Conservation (phyloP, 2,888 invertebrate species). For the Micropterix aruncella region DNA sequence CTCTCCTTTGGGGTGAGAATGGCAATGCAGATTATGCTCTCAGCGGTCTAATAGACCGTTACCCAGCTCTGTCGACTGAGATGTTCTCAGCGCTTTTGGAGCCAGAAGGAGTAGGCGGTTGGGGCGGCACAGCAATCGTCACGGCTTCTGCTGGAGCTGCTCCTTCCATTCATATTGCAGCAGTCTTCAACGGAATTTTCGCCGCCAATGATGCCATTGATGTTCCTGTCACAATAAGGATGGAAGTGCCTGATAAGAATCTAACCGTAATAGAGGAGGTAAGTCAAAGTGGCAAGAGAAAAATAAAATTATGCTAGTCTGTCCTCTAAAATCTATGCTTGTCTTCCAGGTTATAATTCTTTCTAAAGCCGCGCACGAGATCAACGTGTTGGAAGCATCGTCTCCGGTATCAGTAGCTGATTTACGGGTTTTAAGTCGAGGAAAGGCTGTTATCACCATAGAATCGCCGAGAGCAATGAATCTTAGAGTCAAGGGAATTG, state of each 20-base stretch:
- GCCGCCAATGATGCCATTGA: slow-evolving; percentile 45
- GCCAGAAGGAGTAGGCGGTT: slow-evolving; percentile 52
- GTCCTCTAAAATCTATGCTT: too few relatives aligned
- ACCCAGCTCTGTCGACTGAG: slow-evolving; percentile 64
- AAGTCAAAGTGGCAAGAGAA: slow-evolving; percentile 15
- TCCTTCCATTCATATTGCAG: slow-evolving; percentile 65
- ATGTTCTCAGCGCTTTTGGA: slow-evolving; percentile 67
- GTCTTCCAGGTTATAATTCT: slow-evolving; percentile 40
- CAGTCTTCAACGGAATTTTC: slow-evolving; percentile 74
- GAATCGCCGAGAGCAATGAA: slow-evolving; percentile 54
- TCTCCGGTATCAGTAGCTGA: slow-evolving; percentile 66
- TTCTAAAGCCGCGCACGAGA: slow-evolving; percentile 58
- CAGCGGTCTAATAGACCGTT: slow-evolving; percentile 59
- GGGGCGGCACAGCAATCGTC: slow-evolving; percentile 83
- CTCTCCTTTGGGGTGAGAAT: slow-evolving; percentile 63
- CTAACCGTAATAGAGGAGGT: slow-evolving; percentile 63
- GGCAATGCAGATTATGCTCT: slow-evolving; percentile 54
- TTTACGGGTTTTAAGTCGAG: slow-evolving; percentile 59
- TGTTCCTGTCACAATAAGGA: slow-evolving; percentile 52
- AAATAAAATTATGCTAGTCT: too few relatives aligned
- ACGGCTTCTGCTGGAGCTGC: slow-evolving; percentile 68
- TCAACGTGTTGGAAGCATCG: slow-evolving; percentile 66
- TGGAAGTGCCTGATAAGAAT: slow-evolving; percentile 58
- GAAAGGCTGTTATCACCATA: slow-evolving; percentile 56
- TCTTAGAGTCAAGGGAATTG: slow-evolving; percentile 51